phyloP scores from a whole-genome alignment of 2,113 vertebrate species.

The Dasyprocta punctata region DNA sequence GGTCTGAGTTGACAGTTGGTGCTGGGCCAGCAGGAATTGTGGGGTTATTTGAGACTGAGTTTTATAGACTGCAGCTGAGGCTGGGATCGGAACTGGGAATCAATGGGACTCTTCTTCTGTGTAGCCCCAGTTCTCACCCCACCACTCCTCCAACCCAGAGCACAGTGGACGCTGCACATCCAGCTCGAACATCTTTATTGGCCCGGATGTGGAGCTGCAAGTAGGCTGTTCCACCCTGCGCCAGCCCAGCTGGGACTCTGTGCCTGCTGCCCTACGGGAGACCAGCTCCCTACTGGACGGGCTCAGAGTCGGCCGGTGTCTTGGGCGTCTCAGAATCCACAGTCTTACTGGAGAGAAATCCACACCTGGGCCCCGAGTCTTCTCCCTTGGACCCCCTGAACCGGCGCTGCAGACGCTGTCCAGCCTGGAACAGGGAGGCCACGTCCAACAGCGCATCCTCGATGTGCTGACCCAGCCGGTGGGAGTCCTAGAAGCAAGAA shows the following conservation, averaged over 20 bases:
- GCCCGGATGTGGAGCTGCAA: neutral
- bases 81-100: neutral
- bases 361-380: neutral
- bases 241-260: neutral
- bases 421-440: constrained; percentile 84
- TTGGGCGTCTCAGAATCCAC: neutral
- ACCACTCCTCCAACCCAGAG: neutral
- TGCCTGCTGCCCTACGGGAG: neutral
- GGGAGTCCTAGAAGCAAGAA: constrained; percentile 85
- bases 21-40: neutral
- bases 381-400: neutral
- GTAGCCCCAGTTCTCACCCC: neutral
- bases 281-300: constrained; percentile 54
- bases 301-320: neutral
- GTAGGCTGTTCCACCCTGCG: neutral
- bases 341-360: neutral
- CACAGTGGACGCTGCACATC: neutral
- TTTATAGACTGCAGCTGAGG: neutral
- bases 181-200: constrained; percentile 68
- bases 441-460: constrained; percentile 88
- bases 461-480: constrained; percentile 89
- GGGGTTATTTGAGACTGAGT: neutral
- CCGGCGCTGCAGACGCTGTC: neutral
- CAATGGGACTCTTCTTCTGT: neutral
- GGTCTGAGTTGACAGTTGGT: neutral